Conservation (phyloP, 2,797 vertebrate species). For the Chiroxiphia lanceolata region DNA sequence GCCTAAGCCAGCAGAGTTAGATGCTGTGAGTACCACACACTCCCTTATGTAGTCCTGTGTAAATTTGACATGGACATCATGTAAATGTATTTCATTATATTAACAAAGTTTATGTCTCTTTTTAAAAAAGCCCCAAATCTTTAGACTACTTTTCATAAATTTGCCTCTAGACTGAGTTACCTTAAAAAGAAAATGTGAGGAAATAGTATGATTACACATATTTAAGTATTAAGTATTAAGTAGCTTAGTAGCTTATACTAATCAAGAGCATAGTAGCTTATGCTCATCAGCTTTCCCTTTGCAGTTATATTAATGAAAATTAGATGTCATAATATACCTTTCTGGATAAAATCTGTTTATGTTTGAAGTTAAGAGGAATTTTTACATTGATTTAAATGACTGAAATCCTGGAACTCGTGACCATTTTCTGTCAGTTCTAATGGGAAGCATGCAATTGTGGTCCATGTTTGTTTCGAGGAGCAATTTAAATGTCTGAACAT, state of each 20-base stretch:
- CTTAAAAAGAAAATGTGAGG: not conserved
- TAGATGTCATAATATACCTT: not conserved
- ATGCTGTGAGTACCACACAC: too few species aligned
- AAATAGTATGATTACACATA: not conserved
- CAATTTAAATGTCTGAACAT: conserved; percentile 56
- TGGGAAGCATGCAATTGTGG: not conserved
- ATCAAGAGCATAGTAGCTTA: not conserved
- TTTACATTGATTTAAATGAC: conserved; percentile 11
- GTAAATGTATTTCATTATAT: not conserved
- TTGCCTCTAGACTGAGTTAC: not conserved
- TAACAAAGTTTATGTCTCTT: not conserved
- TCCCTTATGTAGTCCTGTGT: not conserved
- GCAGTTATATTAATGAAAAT: not conserved
- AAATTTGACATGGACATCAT: not conserved
- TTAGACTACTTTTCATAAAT: not conserved
- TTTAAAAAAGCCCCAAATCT: not conserved
- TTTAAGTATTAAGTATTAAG: not conserved
- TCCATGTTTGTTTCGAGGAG: conserved; percentile 14
- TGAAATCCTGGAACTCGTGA: not conserved
- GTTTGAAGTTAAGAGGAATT: not conserved
- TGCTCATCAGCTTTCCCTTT: not conserved
- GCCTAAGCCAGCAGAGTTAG: not conserved
- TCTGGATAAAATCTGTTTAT: not conserved
- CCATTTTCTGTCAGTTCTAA: not conserved
- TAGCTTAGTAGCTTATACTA: not conserved